Conservation (phyloP, 2,888 invertebrate species). For the Drosophila austrosaltans region DNA sequence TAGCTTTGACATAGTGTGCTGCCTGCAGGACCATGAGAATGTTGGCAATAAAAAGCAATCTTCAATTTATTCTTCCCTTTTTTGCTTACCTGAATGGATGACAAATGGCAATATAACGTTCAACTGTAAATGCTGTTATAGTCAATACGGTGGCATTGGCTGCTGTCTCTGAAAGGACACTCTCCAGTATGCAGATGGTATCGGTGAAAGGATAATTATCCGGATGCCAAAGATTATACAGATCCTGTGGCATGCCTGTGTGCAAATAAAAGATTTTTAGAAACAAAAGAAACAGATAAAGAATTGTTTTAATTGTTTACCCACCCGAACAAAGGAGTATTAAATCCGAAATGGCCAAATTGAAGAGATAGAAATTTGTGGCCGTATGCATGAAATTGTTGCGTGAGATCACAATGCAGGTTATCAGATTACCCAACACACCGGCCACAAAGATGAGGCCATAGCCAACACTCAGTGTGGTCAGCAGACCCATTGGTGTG, state of each 20-base stretch:
- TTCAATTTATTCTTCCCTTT: background rate
- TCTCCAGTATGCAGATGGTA: slow-evolving; percentile 89
- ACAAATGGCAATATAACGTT: slow-evolving; percentile 94
- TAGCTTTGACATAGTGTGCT: slow-evolving; percentile 93
- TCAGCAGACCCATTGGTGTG: slow-evolving; percentile 66
- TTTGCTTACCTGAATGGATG: slow-evolving; percentile 87
- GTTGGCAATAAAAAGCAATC: background rate
- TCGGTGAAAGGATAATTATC: slow-evolving; percentile 90
- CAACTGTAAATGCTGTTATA: slow-evolving; percentile 94
- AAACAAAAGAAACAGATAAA: background rate
- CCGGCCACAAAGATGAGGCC: slow-evolving; percentile 87
- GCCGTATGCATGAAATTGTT: slow-evolving; percentile 94
- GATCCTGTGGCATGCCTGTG: slow-evolving; percentile 91
- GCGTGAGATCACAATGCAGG: slow-evolving; percentile 92
- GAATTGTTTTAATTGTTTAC: slow-evolving; percentile 9
- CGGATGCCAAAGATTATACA: slow-evolving; percentile 90
- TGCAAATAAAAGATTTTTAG: background rate
- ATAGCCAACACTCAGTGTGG: slow-evolving; percentile 89
- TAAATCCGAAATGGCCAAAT: slow-evolving; percentile 92
- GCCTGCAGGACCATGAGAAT: slow-evolving; percentile 68
- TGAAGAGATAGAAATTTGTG: slow-evolving; percentile 93
- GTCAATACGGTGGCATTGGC: slow-evolving; percentile 93
- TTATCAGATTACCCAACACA: slow-evolving; percentile 91
- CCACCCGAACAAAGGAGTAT: slow-evolving; percentile 90
- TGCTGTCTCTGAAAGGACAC: slow-evolving; percentile 92